A percentile compares a stretch with the other conserved stretches of the same genome.
Conservation (phyloP, 35 echinoderm and acorn worm species). For the Chiridota heheva region DNA sequence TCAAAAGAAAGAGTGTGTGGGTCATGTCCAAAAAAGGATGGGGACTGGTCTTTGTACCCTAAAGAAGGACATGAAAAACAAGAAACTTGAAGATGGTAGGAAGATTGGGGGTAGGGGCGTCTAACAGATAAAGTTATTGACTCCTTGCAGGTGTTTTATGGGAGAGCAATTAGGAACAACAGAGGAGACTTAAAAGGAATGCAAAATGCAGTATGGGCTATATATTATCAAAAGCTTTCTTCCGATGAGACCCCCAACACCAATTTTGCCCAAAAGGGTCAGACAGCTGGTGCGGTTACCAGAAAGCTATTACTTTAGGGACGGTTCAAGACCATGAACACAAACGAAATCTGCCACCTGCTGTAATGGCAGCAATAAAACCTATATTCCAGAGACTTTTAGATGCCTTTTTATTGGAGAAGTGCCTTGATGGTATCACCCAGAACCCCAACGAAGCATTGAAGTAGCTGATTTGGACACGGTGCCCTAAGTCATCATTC, state of each 20-base stretch:
- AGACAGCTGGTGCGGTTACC: not conserved
- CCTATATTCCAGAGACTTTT: conserved; percentile 10
- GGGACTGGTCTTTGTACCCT: conserved; percentile 8
- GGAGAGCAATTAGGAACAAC: conserved; percentile 16
- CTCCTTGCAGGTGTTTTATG: conserved; percentile 19
- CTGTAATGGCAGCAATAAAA: not conserved
- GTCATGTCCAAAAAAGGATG: conserved; percentile 23
- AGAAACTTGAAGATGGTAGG: conserved; percentile 23
- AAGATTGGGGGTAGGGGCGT: not conserved
- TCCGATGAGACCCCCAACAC: not conserved
- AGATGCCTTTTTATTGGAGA: not conserved
- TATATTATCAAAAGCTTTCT: not conserved
- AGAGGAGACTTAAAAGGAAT: not conserved
- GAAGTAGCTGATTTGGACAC: not conserved
- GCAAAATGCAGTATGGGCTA: not conserved
- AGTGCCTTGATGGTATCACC: not conserved
- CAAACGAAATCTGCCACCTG: not conserved
- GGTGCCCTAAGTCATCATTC: no score
- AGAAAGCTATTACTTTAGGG: not conserved
- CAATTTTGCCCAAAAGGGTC: not conserved
- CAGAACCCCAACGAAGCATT: not conserved
- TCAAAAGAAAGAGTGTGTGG: conserved; percentile 23
- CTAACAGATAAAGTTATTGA: conserved; percentile 20
- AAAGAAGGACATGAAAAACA: not conserved
- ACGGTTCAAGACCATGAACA: not conserved